A percentile compares a stretch with the other conserved stretches of the same genome.
phyloP scores from a whole-genome alignment of 2,797 vertebrate species.

The Myripristis jacobus region DNA sequence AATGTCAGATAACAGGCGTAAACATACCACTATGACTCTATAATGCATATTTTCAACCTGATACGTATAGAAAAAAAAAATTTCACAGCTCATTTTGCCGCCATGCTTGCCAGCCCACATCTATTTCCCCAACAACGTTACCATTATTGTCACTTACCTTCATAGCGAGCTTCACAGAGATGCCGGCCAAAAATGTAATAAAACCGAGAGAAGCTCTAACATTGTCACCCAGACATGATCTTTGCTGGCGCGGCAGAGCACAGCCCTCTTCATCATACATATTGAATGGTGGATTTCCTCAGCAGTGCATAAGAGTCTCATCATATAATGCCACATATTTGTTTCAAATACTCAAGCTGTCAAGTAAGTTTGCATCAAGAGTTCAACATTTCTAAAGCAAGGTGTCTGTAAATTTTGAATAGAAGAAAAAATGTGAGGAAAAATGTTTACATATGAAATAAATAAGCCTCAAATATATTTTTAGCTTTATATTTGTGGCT shows the following conservation, averaged over 20 bases:
- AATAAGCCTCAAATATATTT: conserved; percentile 7
- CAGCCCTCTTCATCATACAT: conserved; percentile 26
- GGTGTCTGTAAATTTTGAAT: neutral
- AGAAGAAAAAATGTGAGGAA: conserved; percentile 2
- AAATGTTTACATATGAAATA: neutral
- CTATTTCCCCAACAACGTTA: neutral
- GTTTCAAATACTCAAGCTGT: conserved; percentile 12
- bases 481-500: conserved; percentile 13
- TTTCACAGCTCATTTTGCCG: too few species aligned
- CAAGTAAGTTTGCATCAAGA: conserved; percentile 3
- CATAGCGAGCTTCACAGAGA: neutral
- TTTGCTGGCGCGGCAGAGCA: conserved; percentile 18
- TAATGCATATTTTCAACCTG: too few species aligned
- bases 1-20: neutral
- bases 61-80: too few species aligned
- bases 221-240: conserved; percentile 27
- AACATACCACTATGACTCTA: conserved; percentile 1
- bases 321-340: conserved; percentile 5
- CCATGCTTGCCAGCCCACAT: neutral
- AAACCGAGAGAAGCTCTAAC: conserved; percentile 20
- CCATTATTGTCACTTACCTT: neutral
- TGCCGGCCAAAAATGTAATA: conserved; percentile 11
- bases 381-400: neutral
- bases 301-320: neutral
- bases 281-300: conserved; percentile 8